These are phyloP conservation scores for Aplodontia rufa DNA, from an alignment of 2,113 vertebrate species.

Conservation along the genomic window DNA sequence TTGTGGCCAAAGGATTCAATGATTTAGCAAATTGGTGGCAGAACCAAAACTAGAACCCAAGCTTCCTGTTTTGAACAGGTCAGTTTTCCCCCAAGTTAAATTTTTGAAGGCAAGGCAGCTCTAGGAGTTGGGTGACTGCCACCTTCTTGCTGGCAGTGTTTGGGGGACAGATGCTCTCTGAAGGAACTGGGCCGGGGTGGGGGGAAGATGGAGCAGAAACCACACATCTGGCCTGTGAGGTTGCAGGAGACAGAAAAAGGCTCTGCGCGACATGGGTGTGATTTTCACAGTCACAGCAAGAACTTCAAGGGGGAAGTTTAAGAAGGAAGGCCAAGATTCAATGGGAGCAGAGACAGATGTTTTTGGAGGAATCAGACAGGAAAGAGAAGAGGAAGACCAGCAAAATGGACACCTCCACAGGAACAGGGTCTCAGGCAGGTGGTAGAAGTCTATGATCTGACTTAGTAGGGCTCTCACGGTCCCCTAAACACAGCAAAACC, in stretches of 20 bases:
- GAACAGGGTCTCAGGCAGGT: background rate
- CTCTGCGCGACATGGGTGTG: background rate
- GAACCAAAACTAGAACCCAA: background rate
- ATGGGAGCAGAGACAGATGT: background rate
- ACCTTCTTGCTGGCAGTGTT: background rate
- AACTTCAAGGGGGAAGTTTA: slow-evolving; percentile 3
- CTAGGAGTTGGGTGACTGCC: background rate
- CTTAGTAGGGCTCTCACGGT: background rate
- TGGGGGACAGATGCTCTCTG: background rate
- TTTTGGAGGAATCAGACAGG: background rate
- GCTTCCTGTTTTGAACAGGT: background rate
- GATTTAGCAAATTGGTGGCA: background rate
- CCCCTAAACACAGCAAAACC: background rate
- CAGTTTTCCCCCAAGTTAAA: background rate
- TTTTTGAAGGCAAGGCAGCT: background rate
- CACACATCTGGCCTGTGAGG: background rate
- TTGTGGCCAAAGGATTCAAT: background rate
- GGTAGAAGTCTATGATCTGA: background rate
- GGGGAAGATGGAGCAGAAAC: background rate
- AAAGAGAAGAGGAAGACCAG: background rate
- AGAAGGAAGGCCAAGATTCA: background rate
- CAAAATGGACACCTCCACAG: background rate
- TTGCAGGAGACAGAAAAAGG: background rate
- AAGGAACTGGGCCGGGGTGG: background rate
- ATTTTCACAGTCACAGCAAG: background rate